Evolutionary conservation across 2,888 invertebrate species (phyloP), one percentile per base, ranked within the genome.

Genomic region (Diplolepis rosae): DNA sequence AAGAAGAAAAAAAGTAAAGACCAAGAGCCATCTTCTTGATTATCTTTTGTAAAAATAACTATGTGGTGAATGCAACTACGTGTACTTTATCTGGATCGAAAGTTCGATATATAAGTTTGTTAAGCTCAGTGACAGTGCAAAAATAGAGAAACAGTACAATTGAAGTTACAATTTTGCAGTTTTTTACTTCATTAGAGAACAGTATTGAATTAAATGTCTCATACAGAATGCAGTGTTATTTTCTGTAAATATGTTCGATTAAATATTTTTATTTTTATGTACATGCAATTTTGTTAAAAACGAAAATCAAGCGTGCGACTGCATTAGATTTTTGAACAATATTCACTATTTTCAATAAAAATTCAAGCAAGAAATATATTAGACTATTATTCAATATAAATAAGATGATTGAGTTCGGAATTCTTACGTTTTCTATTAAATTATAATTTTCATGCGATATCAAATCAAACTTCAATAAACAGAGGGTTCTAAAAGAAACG

Each of bases 1-100:
- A 94, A 94, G 87, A 94, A 94, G 90, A 94, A 94, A 90, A 94
- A 94, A 88, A 92, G 93, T 84, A 92, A 93, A 88, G 91, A 93
- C 72, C 91, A 91, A 80, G 93, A 92, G 78, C 85, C 76, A 52
- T 32, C 72, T 45, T 75, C 35, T 24, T 61, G 39, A 61, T 27
- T 39, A 75, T 66, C 35, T 72, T 70, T 32, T 74, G 54, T 15
- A n/a, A n/a, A 52, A 66, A 35, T 39, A 24, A 13, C 7, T 61
- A 28, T 48, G 22, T 48, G 1, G 18, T 9, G 22, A 48, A 48
- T 18, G 48, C 48, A 52, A 15, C 28, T 30, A 15, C n/a, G 22
- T 18, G 35, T 61, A 61, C 39, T 39, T 61, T 52, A 52, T 52
- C 52, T 61, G 61, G 39, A 61, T 61, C 39, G 39, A 61, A 39